Conservation (phyloP, 2,888 invertebrate species). For the Euplexia lucipara region DNA sequence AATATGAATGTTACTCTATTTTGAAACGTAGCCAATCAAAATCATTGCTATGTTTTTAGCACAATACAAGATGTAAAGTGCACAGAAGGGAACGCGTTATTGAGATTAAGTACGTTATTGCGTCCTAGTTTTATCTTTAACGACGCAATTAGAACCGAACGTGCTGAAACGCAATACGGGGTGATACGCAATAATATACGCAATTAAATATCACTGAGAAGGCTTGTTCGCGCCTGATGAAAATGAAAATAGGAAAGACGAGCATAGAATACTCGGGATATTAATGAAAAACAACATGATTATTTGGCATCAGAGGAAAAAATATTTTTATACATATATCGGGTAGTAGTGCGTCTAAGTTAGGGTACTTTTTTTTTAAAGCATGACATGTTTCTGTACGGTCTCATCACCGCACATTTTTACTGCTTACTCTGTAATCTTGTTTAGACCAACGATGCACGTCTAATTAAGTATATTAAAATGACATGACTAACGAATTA, state of each 20-base stretch:
- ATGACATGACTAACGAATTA: no score
- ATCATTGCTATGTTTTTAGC: slow-evolving; percentile 17
- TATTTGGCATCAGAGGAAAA: neutral
- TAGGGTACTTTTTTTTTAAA: neutral
- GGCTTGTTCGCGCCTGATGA: slow-evolving; percentile 51
- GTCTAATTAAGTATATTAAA: no score
- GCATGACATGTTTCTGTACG: neutral
- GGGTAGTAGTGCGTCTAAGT: no score
- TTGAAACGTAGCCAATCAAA: slow-evolving; percentile 23
- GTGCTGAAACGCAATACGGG: slow-evolving; percentile 58
- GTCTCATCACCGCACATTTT: no score
- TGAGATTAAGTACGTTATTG: slow-evolving; percentile 51
- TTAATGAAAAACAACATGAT: slow-evolving; percentile 17
- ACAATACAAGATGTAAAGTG: slow-evolving; percentile 14
- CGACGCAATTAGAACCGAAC: slow-evolving; percentile 54
- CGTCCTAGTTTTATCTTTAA: slow-evolving; percentile 53
- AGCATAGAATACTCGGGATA: slow-evolving; percentile 23
- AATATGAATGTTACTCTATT: slow-evolving; percentile 11
- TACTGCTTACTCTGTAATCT: no score
- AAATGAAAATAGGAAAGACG: slow-evolving; percentile 40
- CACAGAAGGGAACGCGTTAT: slow-evolving; percentile 36
- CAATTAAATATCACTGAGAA: slow-evolving; percentile 56
- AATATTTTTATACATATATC: neutral
- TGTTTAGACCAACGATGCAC: no score
- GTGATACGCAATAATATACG: slow-evolving; percentile 57